These are phyloP conservation scores for Chydorus sphaericus DNA, from an alignment of 2,888 invertebrate genomes.

Conservation along the genomic window DNA sequence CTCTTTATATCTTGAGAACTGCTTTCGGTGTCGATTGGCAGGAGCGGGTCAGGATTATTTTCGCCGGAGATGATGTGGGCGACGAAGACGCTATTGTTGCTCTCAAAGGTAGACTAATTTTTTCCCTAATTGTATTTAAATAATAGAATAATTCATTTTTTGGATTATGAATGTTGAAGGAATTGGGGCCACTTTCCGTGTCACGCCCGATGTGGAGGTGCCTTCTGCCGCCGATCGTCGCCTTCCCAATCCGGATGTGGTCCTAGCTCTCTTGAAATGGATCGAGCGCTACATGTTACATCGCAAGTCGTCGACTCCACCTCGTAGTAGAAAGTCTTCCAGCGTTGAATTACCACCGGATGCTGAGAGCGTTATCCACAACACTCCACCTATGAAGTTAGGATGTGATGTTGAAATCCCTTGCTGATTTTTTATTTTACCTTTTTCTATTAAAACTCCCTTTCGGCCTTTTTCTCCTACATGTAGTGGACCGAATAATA, in stretches of 20 bases:
- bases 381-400: neutral
- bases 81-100: conserved; percentile 76
- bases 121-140: neutral
- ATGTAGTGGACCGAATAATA: no score
- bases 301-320: conserved; percentile 45
- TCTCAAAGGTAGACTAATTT: conserved; percentile 17
- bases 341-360: neutral
- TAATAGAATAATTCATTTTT: neutral
- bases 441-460: no score
- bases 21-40: conserved; percentile 83
- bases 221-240: conserved; percentile 76
- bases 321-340: neutral
- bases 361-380: neutral
- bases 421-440: neutral
- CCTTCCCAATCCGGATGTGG: conserved; percentile 74
- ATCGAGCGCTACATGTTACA: conserved; percentile 68
- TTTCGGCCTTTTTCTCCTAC: no score
- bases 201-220: conserved; percentile 66
- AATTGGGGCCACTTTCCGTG: conserved; percentile 84
- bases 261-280: conserved; percentile 78
- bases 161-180: conserved; percentile 6
- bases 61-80: conserved; percentile 74
- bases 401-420: neutral
- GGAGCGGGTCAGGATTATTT: conserved; percentile 69
- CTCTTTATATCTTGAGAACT: conserved; percentile 75